These are phyloP conservation scores for Tiliacea aurago DNA, from an alignment of 2,888 invertebrate species.

Conservation along the genomic window DNA sequence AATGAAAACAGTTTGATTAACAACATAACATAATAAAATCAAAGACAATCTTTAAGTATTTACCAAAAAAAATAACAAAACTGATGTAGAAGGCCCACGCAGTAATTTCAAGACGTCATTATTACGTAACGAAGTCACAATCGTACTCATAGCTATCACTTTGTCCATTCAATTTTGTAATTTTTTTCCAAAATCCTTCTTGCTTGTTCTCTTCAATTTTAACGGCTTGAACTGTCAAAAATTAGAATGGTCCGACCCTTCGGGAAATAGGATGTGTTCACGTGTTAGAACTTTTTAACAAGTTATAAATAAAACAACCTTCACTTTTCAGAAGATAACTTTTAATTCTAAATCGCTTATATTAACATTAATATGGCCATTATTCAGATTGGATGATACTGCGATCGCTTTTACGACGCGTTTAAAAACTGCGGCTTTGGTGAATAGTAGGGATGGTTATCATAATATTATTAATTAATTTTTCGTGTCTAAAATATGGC, in stretches of 20 bases:
- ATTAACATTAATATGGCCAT: slow-evolving; percentile 47
- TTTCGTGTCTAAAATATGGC: neutral
- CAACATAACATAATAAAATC: neutral
- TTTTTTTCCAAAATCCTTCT: neutral
- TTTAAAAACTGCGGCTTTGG: slow-evolving; percentile 27
- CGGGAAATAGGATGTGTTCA: neutral
- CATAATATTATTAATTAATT: slow-evolving; percentile 23
- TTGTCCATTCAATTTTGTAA: neutral
- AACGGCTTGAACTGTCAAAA: neutral
- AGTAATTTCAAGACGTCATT: neutral
- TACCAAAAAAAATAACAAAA: neutral
- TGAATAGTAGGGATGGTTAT: slow-evolving; percentile 24
- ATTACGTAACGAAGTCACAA: no score
- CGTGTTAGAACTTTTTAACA: neutral
- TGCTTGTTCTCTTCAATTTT: neutral
- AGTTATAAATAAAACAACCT: slow-evolving; percentile 24
- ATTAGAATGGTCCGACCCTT: neutral
- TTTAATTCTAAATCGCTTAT: slow-evolving; percentile 37
- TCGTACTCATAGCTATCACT: no score
- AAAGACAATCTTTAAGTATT: neutral
- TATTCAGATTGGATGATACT: slow-evolving; percentile 38
- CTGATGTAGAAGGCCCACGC: neutral
- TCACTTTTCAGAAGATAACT: slow-evolving; percentile 8
- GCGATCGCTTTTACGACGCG: slow-evolving; percentile 8
- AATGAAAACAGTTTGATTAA: neutral